A percentile compares a stretch with the other conserved stretches of the same genome.
Evolutionary conservation across 2,888 invertebrate genomes (phyloP).

Genomic region (Pseudolycoriella hygida): DNA sequence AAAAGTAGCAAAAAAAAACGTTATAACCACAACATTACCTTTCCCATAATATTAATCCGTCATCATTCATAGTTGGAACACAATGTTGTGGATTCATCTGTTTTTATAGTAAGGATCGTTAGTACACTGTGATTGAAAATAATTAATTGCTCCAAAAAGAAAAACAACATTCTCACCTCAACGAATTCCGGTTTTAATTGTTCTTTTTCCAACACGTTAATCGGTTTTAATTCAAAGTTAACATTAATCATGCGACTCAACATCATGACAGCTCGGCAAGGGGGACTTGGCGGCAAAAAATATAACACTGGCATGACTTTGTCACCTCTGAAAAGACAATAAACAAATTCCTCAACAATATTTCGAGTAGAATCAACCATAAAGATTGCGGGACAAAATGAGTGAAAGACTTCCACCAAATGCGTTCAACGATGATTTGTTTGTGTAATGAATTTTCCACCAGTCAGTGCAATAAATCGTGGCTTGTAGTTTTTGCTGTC

Average conservation of each 20-base stretch:
- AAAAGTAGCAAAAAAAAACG: conserved; percentile 1
- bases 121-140: not conserved
- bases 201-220: conserved; percentile 37
- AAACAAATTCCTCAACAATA: conserved; percentile 29
- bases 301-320: conserved; percentile 32
- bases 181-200: conserved; percentile 40
- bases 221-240: conserved; percentile 37
- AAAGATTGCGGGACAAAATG: not conserved
- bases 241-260: conserved; percentile 39
- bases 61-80: conserved; percentile 38
- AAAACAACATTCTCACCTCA: conserved; percentile 26
- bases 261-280: conserved; percentile 38
- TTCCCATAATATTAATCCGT: conserved; percentile 35
- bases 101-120: conserved; percentile 8
- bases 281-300: conserved; percentile 38
- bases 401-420: too few relatives aligned
- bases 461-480: too few relatives aligned
- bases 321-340: conserved; percentile 26
- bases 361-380: conserved; percentile 15
- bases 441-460: too few relatives aligned
- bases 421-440: too few relatives aligned
- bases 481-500: too few relatives aligned
- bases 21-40: conserved; percentile 24
- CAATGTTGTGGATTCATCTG: conserved; percentile 36
- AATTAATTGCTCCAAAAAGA: not conserved